Percentiles rank a stretch among this genome's conserved stretches.
These are phyloP conservation scores for Brachyhypopomus gauderio DNA, from an alignment of 2,113 vertebrate species.

Conservation along the genomic window DNA sequence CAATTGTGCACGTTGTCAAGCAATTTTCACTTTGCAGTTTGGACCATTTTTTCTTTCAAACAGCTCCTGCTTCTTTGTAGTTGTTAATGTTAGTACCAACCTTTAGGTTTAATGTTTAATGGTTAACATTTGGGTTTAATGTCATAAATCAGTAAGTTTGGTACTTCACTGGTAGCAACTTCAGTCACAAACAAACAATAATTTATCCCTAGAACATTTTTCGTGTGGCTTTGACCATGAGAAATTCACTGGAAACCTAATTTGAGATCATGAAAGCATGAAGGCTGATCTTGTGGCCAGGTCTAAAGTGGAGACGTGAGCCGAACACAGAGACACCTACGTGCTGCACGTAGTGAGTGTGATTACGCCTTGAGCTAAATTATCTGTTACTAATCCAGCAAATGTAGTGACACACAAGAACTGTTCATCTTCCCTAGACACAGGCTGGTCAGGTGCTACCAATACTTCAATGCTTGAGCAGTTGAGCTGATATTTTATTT, in stretches of 20 bases:
- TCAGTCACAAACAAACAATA: neutral
- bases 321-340: constrained; percentile 26
- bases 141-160: neutral
- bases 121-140: neutral
- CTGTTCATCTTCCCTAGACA: neutral
- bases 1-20: neutral
- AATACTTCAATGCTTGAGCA: neutral
- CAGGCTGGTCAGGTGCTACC: constrained; percentile 1
- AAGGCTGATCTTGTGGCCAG: constrained; percentile 41
- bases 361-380: constrained; percentile 53
- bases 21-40: neutral
- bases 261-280: constrained; percentile 30
- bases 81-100: neutral
- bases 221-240: neutral
- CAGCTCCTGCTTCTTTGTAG: constrained; percentile 4
- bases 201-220: neutral
- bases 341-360: constrained; percentile 6
- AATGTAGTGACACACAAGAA: constrained; percentile 26
- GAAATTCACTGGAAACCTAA: constrained; percentile 9
- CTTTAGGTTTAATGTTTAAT: neutral
- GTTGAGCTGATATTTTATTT: neutral
- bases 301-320: constrained; percentile 35
- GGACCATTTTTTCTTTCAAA: neutral
- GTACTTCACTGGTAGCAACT: neutral
- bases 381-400: constrained; percentile 47